Evolutionary conservation across 2,113 vertebrate species (phyloP).

Genomic region (Gambusia affinis): DNA sequence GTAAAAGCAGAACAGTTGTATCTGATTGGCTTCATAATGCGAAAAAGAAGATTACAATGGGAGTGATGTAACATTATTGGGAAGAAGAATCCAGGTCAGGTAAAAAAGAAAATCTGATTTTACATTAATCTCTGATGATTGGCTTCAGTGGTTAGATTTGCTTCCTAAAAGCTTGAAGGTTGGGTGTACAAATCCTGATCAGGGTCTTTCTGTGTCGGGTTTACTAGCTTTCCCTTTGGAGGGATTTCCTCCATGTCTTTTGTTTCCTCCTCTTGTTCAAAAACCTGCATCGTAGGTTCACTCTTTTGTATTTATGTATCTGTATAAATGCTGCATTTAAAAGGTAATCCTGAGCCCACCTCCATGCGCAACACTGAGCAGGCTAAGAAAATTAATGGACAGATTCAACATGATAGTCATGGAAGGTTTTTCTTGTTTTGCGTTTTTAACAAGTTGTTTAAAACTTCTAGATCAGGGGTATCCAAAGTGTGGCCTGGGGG

Average conservation of each 20-base stretch:
- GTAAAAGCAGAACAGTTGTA: slow-evolving; percentile 26
- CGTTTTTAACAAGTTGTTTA: not conserved
- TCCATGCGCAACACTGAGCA: too few relatives aligned
- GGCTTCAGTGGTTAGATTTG: not conserved
- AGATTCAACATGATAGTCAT: not conserved
- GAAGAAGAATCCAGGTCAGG: slow-evolving; percentile 9
- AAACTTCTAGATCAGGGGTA: too few relatives aligned
- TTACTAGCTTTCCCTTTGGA: not conserved
- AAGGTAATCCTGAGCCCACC: not conserved
- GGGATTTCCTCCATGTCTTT: not conserved
- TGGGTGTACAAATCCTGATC: not conserved
- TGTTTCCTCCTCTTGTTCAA: not conserved
- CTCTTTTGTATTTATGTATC: not conserved
- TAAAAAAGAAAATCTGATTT: not conserved
- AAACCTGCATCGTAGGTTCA: not conserved
- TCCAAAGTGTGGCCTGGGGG: too few relatives aligned
- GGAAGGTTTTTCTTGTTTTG: not conserved
- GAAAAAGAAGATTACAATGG: slow-evolving; percentile 27
- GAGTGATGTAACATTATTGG: slow-evolving; percentile 9
- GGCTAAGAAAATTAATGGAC: too few relatives aligned
- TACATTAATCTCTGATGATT: not conserved
- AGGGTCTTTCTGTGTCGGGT: not conserved
- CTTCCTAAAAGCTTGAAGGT: not conserved
- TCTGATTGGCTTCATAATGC: slow-evolving; percentile 26
- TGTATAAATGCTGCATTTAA: not conserved